Base-by-base conservation (phyloP, 2,888 invertebrate genomes). In the Mythimna albipuncta region DNA sequence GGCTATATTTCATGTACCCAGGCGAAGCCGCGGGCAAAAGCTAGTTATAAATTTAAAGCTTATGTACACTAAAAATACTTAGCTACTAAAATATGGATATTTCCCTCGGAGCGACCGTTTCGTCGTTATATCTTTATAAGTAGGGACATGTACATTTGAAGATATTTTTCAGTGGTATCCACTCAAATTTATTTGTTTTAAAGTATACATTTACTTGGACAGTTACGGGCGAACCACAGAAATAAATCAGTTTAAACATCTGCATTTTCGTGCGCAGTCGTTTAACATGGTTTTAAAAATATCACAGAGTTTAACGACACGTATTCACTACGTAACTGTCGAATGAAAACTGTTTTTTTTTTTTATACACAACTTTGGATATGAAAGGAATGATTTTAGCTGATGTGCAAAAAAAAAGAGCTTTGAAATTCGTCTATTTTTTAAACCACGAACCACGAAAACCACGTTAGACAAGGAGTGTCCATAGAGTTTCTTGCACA, bases 221-320 rank as follows among this genome's bases (percentile, higher is more conserved):
- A 58, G 13, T 65, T 52, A 58, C 55, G 7, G 41, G 47, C 50
- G 21, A 44, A 70, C 64, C 59, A 72, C 57, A 32, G 4, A 52
- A 65, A 78, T 76, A 72, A 78, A 78, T 76, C 72, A 72, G 41
- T 72, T 47, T 47, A 47, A 70, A 72, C 64, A 65, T 65, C n/a
- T 71, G 64, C 52, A 76, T 72, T 78, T 61, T 35, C 26, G 35
- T 19, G 54, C 50, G 64, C 55, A 65, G 57, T 72, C 52, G 35
- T 78, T 52, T 26, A 71, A 62, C n/a, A 61, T 10, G 26, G 13
- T 54, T 64, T 78, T 47, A 57, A 62, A 77, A 78, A 77, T 41
- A 47, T n/a, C 32, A 10, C 6, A 10, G 26, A 11, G 26, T 65
- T 65, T 71, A 65, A 78, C 52, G 72, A 47, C 64, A 57, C 16